These are phyloP conservation scores for Notodromas monacha DNA, from an alignment of 2,888 invertebrate genomes.

Conservation along the genomic window DNA sequence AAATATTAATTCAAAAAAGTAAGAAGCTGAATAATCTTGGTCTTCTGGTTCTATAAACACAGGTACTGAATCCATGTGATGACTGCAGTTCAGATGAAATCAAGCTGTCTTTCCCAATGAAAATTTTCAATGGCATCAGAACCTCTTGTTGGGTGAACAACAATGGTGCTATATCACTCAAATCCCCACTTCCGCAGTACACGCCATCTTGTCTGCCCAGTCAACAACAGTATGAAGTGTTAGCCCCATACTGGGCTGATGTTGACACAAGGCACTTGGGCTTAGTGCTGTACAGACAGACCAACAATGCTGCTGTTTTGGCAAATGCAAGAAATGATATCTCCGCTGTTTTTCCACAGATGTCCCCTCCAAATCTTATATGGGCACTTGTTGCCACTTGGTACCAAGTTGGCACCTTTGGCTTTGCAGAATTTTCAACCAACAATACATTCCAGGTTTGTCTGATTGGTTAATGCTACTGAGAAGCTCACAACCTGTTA, in stretches of 20 bases:
- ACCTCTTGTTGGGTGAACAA: background rate
- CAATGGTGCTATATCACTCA: slow-evolving; percentile 1
- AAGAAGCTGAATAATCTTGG: no score
- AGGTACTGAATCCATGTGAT: no score
- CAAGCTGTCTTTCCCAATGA: background rate
- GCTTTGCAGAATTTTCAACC: background rate
- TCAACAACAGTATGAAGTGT: background rate
- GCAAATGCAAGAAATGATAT: background rate
- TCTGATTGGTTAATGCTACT: no score
- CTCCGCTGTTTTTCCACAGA: background rate
- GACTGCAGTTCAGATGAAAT: background rate
- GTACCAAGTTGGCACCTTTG: background rate
- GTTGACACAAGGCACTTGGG: background rate
- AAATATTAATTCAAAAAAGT: no score
- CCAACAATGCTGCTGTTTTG: background rate
- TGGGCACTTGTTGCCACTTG: slow-evolving; percentile 1
- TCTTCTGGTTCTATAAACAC: no score
- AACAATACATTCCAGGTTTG: slow-evolving; percentile 1
- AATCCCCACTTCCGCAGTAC: background rate
- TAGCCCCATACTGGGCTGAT: background rate
- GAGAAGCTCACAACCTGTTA: no score
- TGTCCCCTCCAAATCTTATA: background rate
- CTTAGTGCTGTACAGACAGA: background rate
- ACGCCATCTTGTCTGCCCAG: background rate
- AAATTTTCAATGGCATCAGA: background rate